These are phyloP conservation scores for Hypolimnas misippus DNA, from an alignment of 2,888 invertebrate genomes.

Conservation along the genomic window DNA sequence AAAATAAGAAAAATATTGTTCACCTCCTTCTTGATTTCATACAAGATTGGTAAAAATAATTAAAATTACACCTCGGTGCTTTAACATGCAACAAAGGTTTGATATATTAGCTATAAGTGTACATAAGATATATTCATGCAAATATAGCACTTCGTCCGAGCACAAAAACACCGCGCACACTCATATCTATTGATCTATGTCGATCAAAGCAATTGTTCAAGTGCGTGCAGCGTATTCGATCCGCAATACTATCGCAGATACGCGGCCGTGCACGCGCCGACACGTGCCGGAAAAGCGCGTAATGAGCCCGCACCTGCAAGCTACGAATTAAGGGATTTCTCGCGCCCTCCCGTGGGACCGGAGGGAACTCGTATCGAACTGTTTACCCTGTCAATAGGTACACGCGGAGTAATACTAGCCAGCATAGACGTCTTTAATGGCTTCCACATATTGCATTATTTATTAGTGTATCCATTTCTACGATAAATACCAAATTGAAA, in stretches of 20 bases:
- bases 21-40: no score
- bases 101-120: no score
- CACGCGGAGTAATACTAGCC: conserved; percentile 64
- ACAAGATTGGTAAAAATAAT: no score
- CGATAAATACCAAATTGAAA: neutral
- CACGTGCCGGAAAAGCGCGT: conserved; percentile 78
- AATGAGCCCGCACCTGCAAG: conserved; percentile 82
- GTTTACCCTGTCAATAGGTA: conserved; percentile 75
- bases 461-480: conserved; percentile 25
- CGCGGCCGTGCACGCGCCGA: conserved; percentile 65
- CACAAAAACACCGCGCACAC: conserved; percentile 37
- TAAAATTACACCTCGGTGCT: no score
- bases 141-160: conserved; percentile 13
- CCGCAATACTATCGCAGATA: conserved; percentile 60
- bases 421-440: conserved; percentile 48
- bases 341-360: conserved; percentile 83
- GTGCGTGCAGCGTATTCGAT: conserved; percentile 62
- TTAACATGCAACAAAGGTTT: neutral
- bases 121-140: no score
- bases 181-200: conserved; percentile 49
- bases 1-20: conserved; percentile 11
- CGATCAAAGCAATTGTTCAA: conserved; percentile 61
- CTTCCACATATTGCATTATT: conserved; percentile 36
- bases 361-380: conserved; percentile 59
- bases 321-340: conserved; percentile 81